phyloP scores from a whole-genome alignment of 2,888 invertebrate genomes.

The Polydrusus cervinus region DNA sequence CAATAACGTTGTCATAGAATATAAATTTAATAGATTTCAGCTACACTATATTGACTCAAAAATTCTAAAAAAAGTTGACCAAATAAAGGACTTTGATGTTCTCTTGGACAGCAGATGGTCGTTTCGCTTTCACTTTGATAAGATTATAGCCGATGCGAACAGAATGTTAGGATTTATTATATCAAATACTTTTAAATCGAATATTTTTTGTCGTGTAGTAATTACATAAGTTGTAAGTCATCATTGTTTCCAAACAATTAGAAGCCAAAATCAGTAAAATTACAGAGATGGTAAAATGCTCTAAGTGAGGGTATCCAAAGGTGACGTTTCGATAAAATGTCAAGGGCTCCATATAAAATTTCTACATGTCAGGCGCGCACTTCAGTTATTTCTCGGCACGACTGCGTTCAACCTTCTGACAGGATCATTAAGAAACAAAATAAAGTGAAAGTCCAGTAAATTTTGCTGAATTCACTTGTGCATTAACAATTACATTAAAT shows the following conservation, averaged over 20 bases:
- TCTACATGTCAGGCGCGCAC: slow-evolving; percentile 14
- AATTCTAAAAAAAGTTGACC: too few species aligned
- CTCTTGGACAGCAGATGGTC: too few species aligned
- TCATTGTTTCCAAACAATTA: neutral
- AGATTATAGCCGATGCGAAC: too few species aligned
- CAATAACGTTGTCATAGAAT: too few species aligned
- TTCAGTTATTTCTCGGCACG: neutral
- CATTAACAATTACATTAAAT: slow-evolving; percentile 4
- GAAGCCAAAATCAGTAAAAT: neutral
- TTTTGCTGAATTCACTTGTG: neutral
- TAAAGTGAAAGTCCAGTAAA: slow-evolving; percentile 24
- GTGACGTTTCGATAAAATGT: slow-evolving; percentile 33
- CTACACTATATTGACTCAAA: too few species aligned
- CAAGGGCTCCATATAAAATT: slow-evolving; percentile 37
- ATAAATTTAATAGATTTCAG: too few species aligned
- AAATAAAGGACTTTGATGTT: too few species aligned
- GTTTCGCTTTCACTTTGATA: too few species aligned
- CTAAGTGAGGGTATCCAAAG: slow-evolving; percentile 9
- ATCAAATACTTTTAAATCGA: too few species aligned
- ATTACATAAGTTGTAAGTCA: neutral
- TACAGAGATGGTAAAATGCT: slow-evolving; percentile 14
- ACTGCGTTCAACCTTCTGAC: neutral
- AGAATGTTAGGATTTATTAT: too few species aligned
- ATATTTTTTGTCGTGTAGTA: too few species aligned
- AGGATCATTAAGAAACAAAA: neutral